Evolutionary conservation across 1,140 invertebrate species (phyloP), one percentile per base, ranked within the genome.

Genomic region (Drosophila nikananu): DNA sequence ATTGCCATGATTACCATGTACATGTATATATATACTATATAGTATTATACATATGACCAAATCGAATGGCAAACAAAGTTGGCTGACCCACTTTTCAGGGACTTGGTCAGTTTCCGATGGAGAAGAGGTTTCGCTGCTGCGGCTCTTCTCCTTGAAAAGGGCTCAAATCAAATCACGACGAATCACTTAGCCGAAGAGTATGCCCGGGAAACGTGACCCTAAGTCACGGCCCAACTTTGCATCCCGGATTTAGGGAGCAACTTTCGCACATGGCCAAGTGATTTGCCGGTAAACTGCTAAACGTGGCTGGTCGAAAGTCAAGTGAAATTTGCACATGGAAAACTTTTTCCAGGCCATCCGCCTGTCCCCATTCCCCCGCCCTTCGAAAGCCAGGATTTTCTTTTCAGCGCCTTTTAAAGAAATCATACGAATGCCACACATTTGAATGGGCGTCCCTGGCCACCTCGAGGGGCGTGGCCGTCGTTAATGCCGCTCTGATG

Each of bases 231-330:
- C 9, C 58, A 89, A 89, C 73, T 90, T 84, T 87, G n/a, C 54
- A 80, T 64, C 55, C 67, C 77, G 80, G 66, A 54, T 81, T 81
- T 61, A 7, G 25, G 60, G 5, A 52, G 19, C 66, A 61, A 55
- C 23, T 64, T 52, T 42, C 19, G 23, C 62, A 52, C 75, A 83
- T 77, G 84, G 73, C 83, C 84, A 76, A 68, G 65, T 76, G 86
- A 87, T 89, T 87, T 87, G 81, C 70, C 84, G 81, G 86, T 90
- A 90, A 89, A 83, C 84, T 89, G 86, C 65, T 72, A 81, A 81
- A 81, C 84, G 84, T 89, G 84, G 71, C 78, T 65, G 81, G 77
- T 89, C 80, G 62, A 80, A 80, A 87, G 67, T 77, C 74, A 64
- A 77, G 72, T 82, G 73, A 57, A 80, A 77, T 86, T 75, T 83